phyloP scores from a whole-genome alignment of 1,140 invertebrate genomes.

The Brachionus paranguensis region DNA sequence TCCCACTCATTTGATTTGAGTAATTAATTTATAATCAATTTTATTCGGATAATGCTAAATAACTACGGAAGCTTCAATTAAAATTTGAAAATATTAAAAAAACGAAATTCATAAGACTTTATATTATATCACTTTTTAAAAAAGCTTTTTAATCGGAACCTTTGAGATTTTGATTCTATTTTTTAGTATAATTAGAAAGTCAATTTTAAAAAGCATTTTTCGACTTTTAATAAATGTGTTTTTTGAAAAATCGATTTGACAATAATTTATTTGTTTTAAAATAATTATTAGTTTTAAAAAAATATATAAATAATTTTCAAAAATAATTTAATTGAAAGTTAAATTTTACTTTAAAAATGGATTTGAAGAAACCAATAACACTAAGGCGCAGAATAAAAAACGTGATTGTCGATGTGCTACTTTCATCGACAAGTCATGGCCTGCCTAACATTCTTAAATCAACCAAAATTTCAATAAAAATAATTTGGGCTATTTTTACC shows the following conservation, averaged over 20 bases:
- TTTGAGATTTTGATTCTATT: no score
- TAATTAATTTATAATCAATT: neutral
- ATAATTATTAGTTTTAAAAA: neutral
- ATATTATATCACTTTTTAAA: no score
- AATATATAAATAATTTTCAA: neutral
- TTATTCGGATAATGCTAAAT: neutral
- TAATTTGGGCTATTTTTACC: neutral
- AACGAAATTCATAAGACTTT: no score
- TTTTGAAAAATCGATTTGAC: no score
- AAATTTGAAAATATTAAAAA: no score
- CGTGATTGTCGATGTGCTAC: neutral
- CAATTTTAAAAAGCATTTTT: no score
- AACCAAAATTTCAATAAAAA: neutral
- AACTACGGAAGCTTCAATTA: neutral
- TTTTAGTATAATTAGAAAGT: no score
- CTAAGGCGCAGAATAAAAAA: neutral
- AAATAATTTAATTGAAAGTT: neutral
- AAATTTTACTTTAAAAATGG: neutral
- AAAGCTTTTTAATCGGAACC: no score
- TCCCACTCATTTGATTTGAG: neutral
- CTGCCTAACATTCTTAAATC: neutral
- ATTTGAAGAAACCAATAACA: neutral
- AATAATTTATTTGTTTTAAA: no score
- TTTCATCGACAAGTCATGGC: conserved; percentile 8
- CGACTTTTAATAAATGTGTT: no score